Conservation (phyloP, 1,140 invertebrate genomes). For the Aphis craccivora region DNA sequence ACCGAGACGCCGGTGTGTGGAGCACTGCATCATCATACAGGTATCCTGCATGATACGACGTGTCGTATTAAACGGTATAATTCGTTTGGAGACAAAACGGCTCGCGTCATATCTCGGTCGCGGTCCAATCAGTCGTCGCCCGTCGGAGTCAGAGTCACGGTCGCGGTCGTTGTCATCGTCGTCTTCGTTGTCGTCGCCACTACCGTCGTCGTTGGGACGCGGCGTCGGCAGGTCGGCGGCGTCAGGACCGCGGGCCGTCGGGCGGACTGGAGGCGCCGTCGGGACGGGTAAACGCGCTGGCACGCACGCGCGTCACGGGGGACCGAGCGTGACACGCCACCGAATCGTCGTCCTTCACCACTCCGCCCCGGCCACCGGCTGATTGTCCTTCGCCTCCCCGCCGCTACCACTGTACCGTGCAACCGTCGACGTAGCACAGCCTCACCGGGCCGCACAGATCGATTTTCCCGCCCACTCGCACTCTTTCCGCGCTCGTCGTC, state of each 20-base stretch:
- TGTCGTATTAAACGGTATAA: background rate
- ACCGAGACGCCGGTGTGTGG: too few relatives aligned
- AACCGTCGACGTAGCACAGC: background rate
- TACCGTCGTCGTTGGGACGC: background rate
- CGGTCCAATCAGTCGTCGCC: background rate
- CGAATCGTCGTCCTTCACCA: background rate
- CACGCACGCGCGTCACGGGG: background rate
- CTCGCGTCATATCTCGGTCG: background rate
- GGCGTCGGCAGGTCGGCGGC: background rate
- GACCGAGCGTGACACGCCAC: background rate
- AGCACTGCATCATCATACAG: background rate
- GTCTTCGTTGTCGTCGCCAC: too few relatives aligned
- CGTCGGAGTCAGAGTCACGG: background rate
- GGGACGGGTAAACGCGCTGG: background rate
- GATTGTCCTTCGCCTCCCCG: background rate
- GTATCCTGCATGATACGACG: background rate
- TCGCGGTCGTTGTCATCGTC: background rate
- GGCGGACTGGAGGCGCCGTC: slow-evolving; percentile 27
- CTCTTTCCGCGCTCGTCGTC: background rate
- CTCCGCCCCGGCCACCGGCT: background rate
- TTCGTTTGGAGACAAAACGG: background rate
- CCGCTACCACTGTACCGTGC: background rate
- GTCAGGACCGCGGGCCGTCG: background rate
- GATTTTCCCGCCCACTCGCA: slow-evolving; percentile 41
- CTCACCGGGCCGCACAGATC: slow-evolving; percentile 7